Base-by-base conservation (phyloP, 2,113 vertebrate species). In the Abramis brama region DNA sequence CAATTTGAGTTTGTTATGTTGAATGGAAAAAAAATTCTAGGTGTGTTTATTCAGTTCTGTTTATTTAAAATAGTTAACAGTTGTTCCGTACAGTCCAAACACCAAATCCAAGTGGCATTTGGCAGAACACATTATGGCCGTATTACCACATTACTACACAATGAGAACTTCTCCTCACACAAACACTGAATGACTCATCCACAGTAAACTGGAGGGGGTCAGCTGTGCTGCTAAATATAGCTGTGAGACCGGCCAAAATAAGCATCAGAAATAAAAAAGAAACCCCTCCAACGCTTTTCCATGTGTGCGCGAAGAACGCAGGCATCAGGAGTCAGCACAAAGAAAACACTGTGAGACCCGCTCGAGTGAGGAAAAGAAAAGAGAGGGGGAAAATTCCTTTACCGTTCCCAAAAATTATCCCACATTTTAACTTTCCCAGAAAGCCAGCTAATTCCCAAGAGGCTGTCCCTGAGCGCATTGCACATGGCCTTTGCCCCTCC, bases 361-460 rank as follows among this genome's bases (percentile, higher is more conserved):
- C 33, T 89, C 39, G 62, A 83, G 83, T 80, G 83, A 47, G 83
- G 91, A 82, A 55, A 43, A 21, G 88, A 55, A 57, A 43, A 78
- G 85, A 66, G 9, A 81, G 84, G 68, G 73, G 68, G 78, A 39
- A 79, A 86, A 76, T 87, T 89, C 83, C 80, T 90, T 91, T 88
- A 91, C 88, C 91, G 91, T 89, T 93, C 87, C 88, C 82, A 90
- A 87, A 70, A 89, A 91, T 89, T 91, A 93, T 93, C 93, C 91
- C 89, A 87, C 87, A 93, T 94, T 93, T 92, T 89, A 85, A 88
- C 92, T 91, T 94, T 94, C 91, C 93, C 91, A 91, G 91, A 90
- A 87, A 89, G 89, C 87, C 87, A 89, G 88, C 90, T 89, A 89
- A 91, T 88, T 93, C 92, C 89, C 73, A 0, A 86, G 90, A 85